phyloP scores from a whole-genome alignment of 2,888 invertebrate species.

The Penaeus monodon region DNA sequence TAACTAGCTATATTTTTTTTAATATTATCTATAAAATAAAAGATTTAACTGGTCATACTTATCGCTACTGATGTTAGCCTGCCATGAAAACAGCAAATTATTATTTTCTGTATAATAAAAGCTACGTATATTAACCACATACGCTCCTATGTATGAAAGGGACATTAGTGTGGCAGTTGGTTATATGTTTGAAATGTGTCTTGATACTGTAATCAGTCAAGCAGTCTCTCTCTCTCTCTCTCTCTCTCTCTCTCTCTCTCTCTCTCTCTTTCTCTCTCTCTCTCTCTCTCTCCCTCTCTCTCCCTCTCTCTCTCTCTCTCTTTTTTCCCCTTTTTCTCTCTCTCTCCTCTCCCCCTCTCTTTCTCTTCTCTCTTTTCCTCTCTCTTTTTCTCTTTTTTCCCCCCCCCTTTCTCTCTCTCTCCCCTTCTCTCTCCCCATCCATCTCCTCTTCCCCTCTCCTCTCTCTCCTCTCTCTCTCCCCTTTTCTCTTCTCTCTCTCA shows the following conservation, averaged over 20 bases:
- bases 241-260: conserved; percentile 14
- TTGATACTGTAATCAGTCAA: not conserved
- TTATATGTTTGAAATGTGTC: too few species aligned
- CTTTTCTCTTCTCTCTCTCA: not conserved
- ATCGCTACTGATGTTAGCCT: too few species aligned
- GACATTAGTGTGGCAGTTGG: too few species aligned
- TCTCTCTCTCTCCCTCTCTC: not conserved
- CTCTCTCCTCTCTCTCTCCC: not conserved
- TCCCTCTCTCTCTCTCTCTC: not conserved
- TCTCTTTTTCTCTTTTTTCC: not conserved
- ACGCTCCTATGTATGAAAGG: too few species aligned
- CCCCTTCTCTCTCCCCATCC: not conserved
- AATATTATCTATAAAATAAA: too few species aligned
- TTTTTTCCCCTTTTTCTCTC: too few species aligned
- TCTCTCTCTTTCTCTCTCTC: not conserved
- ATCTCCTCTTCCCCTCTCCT: not conserved
- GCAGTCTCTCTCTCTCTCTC: conserved; percentile 8
- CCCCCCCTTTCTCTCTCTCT: conserved; percentile 17
- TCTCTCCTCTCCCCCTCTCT: not conserved
- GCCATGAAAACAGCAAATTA: too few species aligned
- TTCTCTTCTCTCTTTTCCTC: not conserved
- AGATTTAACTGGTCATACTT: too few species aligned
- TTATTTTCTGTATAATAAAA: too few species aligned
- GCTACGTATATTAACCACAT: too few species aligned
- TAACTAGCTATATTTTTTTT: too few species aligned